phyloP scores from a whole-genome alignment of 2,797 vertebrate genomes.

The Sebastes ruberrimus region DNA sequence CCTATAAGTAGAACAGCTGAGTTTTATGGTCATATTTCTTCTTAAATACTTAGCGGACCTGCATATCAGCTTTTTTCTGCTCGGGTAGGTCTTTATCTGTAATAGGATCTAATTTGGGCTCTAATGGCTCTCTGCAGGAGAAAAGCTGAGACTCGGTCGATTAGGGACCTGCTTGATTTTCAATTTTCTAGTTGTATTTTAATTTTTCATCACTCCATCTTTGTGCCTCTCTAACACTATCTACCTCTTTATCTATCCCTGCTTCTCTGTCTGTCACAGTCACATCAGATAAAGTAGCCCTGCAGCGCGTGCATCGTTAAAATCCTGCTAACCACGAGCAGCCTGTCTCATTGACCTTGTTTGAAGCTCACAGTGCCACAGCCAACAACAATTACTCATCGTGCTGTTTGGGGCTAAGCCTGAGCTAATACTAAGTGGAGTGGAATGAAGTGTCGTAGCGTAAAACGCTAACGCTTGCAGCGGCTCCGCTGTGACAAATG shows the following conservation, averaged over 20 bases:
- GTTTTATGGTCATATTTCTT: neutral
- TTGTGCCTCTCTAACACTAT: neutral
- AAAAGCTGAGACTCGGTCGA: neutral
- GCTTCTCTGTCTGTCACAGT: neutral
- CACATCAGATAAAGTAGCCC: neutral
- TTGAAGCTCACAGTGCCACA: conserved; percentile 32
- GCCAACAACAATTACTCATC: conserved; percentile 45
- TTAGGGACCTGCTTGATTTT: neutral
- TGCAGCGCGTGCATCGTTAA: neutral
- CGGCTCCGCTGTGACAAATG: conserved; percentile 47
- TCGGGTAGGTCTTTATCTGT: neutral
- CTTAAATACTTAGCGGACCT: neutral
- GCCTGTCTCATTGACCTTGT: conserved; percentile 44
- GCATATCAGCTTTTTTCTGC: neutral
- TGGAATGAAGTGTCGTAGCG: conserved; percentile 34
- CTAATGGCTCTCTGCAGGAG: neutral
- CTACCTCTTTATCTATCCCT: neutral
- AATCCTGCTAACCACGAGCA: conserved; percentile 10
- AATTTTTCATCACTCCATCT: neutral
- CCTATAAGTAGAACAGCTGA: neutral
- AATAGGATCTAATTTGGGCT: neutral
- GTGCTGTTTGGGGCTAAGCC: conserved; percentile 14
- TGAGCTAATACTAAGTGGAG: conserved; percentile 49
- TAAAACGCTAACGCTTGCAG: conserved; percentile 2
- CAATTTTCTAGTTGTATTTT: neutral